Conservation (phyloP, 2,113 vertebrate genomes). For the Cephalopterus ornatus region DNA sequence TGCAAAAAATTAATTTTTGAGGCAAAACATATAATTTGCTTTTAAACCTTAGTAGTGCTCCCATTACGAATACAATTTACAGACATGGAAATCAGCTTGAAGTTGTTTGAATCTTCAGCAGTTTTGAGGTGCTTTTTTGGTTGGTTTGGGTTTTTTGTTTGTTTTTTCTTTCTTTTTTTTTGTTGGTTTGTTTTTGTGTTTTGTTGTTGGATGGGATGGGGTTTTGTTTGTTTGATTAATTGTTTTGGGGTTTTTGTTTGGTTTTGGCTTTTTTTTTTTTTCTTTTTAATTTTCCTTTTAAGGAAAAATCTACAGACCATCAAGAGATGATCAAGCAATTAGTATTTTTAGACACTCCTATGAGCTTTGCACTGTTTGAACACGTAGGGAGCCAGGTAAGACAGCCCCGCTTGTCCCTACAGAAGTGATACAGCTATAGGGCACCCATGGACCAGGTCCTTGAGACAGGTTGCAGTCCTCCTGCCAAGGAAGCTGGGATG, state of each 20-base stretch:
- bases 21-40: conserved; percentile 69
- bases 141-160: neutral
- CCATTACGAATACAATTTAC: conserved; percentile 50
- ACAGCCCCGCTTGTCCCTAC: neutral
- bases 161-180: neutral
- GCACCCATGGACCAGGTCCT: neutral
- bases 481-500: neutral
- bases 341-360: neutral
- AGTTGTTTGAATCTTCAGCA: neutral
- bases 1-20: conserved; percentile 54
- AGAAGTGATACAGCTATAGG: neutral
- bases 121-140: neutral
- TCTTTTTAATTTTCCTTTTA: neutral
- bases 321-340: neutral
- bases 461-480: neutral
- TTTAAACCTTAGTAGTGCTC: conserved; percentile 48
- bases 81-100: conserved; percentile 1
- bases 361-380: neutral
- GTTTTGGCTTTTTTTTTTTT: neutral
- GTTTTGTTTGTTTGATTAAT: neutral
- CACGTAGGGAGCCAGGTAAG: neutral
- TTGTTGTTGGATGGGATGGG: too few relatives aligned
- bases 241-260: neutral
- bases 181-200: neutral
- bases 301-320: neutral